Evolutionary conservation across 2,113 vertebrate species (phyloP), one percentile per base, ranked within the genome.

Genomic region (Polypterus bichir): DNA sequence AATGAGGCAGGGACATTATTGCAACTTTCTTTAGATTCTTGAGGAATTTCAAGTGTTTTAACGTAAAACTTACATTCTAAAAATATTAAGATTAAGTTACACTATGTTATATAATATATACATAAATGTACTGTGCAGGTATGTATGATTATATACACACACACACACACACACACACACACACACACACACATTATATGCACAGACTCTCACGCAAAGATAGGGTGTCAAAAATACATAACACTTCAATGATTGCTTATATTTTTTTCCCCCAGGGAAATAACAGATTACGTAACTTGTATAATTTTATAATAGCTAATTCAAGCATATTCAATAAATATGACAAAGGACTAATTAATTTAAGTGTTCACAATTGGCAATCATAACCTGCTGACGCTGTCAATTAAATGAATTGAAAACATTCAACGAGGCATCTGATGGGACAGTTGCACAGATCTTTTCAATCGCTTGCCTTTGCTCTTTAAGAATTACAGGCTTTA

Each of bases 1-100:
- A 51, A 51, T 59, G 67, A 67, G 69, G 64, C 72, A 62, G 66
- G 62, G 62, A 67, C 49, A 62, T 58, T 74, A 71, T 69, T 69
- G 69, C 65, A 71, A 63, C 67, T 46, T 27, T 61, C 45, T 54
- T 52, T 52, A 63, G 62, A 71, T 71, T 68, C 64, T 64, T 66
- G 69, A 59, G 54, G 54, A 66, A 68, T 52, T n/a, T 46, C 5
- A 9, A 11, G 4, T 44, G 48, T 55, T 63, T 60, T 55, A 63
- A 69, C 65, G 3, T 10, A 64, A n/a, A n/a, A 47, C 60, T 46
- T 48, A 71, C 64, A 69, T 69, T 77, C 53, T 45, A 55, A 54
- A 65, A 59, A 69, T 64, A 58, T 9, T 57, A 44, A 57, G 27
- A 2, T 47, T 57, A 49, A 48, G 46, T 10, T 57, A 52, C 27